Evolutionary conservation across 1,140 invertebrate genomes (phyloP), one percentile per base, ranked within the genome.

Genomic region (Megathymus violae): DNA sequence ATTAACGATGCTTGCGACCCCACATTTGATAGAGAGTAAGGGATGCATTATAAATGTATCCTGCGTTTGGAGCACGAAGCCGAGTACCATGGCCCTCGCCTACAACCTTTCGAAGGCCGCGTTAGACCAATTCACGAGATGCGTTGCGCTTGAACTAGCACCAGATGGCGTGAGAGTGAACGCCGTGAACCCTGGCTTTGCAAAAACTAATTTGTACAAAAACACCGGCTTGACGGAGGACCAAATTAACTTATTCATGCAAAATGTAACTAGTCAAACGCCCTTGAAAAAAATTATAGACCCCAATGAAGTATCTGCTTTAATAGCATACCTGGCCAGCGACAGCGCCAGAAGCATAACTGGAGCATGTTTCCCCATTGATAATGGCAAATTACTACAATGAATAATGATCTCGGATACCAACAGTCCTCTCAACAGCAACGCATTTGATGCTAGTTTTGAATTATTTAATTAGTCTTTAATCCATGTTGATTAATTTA

Each of bases 81-180:
- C 95, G 0, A 95, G 94, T 67, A 91, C 93, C n/a, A 92, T 92
- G 65, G 88, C 93, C 6, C 82, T 95, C 19, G 93, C 95, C 0
- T 97, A 97, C 74, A 94, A 94, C 73, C 94, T 97, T 85, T 96
- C 95, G n/a, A 97, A 97, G 91, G 91, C 95, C 43, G 95, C 95
- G 4, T 69, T 97, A 4, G 96, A 97, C 88, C 96, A 97, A 70
- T 93, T 97, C 48, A 97, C 96, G 0, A 92, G 94, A 75, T 96
- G 95, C 64, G 78, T 92, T 15, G 94, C 94, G 7, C 92, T 96
- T 70, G 95, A 96, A 83, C 82, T 96, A 31, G 92, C 89, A 5
- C 62, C 82, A 34, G 91, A 92, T 71, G 83, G 88, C 51, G 93
- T 97, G 15, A 91, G 96, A 66, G 95, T 96, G 0, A 97, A 97